Evolutionary conservation across 1,140 invertebrate genomes (phyloP), one percentile per base, ranked within the genome.

Genomic region (Dreissena polymorpha): DNA sequence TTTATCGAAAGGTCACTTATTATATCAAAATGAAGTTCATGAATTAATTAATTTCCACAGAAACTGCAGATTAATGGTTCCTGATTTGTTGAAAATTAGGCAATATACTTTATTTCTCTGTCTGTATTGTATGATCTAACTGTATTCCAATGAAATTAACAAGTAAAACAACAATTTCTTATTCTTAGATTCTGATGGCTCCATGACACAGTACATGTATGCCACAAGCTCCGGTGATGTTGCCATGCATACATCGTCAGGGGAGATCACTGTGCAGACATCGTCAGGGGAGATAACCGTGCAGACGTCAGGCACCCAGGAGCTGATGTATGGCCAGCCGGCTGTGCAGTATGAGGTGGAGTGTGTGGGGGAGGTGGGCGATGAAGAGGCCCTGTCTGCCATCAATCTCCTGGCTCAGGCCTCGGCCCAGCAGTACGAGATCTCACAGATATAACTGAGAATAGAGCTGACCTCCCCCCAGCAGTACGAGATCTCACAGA

Each of bases 291-390:
- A 39, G 39, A 39, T 39, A 39, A 39, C 39, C 39, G 39, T 39
- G 39, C 39, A 39, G 39, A 39, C 39, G 39, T 39, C 39, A 2
- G 78, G 78, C 55, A 73, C 60, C 78, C 78, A 81, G 73, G 80
- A 83, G 49, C 23, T 83, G 50, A 60, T 75, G 13, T 75, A 75
- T 23, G 80, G 80, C 2, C 80, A 83, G 64, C 71, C 80, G 25
- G 80, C 80, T 5, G 80, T 83, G 18, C 80, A 83, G 50, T 83
- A 83, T 60, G 80, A 83, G 63, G 80, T 83, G 27, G 80, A 83
- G 49, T 83, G 80, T 76, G 80, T 83, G 14, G 80, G 80, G 39
- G 80, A 83, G 74, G 80, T 83, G 5, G 80, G 80, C 8, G 80
- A 83, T 72, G 80, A 74, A 27, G 80, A 83, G 29, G 80, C 80